Conservation (phyloP, 2,888 invertebrate species). For the Rosalia funebris region DNA sequence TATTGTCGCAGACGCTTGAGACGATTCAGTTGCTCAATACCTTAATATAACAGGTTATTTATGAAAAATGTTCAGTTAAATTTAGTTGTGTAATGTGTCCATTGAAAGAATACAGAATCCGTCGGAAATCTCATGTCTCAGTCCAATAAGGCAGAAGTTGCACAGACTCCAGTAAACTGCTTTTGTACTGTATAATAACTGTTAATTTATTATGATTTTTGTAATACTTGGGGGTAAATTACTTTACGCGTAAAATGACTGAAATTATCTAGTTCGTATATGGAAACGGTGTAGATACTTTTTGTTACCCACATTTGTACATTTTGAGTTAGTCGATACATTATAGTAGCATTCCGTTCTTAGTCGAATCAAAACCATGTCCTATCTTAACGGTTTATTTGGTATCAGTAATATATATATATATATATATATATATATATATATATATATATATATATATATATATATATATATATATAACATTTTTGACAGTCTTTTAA, state of each 20-base stretch:
- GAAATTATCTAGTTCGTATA: conserved; percentile 46
- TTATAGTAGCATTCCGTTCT: conserved; percentile 47
- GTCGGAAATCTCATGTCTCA: neutral
- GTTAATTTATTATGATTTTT: conserved; percentile 24
- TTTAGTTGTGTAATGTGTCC: no score
- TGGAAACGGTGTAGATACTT: conserved; percentile 43
- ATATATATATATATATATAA: no score
- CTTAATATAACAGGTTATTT: no score
- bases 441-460: no score
- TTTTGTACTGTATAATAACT: conserved; percentile 11
- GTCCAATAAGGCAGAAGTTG: conserved; percentile 1
- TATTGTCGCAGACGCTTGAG: conserved; percentile 17
- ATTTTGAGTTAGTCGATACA: conserved; percentile 25
- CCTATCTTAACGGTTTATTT: conserved; percentile 10
- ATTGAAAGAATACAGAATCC: no score
- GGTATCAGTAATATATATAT: no score
- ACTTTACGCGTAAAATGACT: conserved; percentile 41
- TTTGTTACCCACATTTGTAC: conserved; percentile 47
- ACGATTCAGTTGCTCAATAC: conserved; percentile 3
- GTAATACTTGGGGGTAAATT: conserved; percentile 24
- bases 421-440: no score
- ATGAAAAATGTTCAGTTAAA: no score
- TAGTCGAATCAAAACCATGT: conserved; percentile 19
- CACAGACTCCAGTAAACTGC: neutral
- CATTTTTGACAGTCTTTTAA: no score